Base-by-base conservation (phyloP, 2,888 invertebrate species). In the Thysanoteuthis rhombus region DNA sequence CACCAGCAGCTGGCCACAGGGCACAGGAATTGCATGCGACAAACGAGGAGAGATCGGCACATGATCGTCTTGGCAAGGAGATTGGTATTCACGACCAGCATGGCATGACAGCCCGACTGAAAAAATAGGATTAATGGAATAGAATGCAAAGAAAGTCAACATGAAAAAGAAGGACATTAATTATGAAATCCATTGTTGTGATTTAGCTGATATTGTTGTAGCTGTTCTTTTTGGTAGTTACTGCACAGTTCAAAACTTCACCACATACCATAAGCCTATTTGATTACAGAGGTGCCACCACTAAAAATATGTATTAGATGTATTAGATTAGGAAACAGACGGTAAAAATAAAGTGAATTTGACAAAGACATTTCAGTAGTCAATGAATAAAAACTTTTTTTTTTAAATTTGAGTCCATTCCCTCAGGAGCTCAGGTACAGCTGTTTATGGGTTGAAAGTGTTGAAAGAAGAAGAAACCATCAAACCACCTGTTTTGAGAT, bases 1-100 rank as follows among this genome's bases (percentile, higher is more conserved):
- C 92, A 92, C 45, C 40, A 92, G 92, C n/a, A 92, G 42, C 28
- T 40, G 92, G 39, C 92, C 92, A 40, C 92, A 92, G 40, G 92
- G 92, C 8, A 92, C 92, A n/a, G n/a, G 92, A 45, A 92, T 92
- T n/a, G n/a, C 92, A 42, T 42, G 75, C 36, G 75, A n/a, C 16
- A 75, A 2, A 75, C 75, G 75, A n/a, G 75, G 4, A n/a, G 75
- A 75, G n/a, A 75, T 75, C 36, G 75, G 75, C 75, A 75, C 75
- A 75, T 10, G 75, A 16, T 75, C 75, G 2, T 75, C 75, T 3
- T n/a, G 75, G 75, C 75, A 75, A 75, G n/a, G n/a, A 36, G 75
- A 75, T n/a, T n/a, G 75, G 75, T 75, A 75, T 75, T 75, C 75
- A n/a, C 75, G 75, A 75, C 75, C 75, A 75, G 75, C 75, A 75